Percentiles rank a stretch among this genome's conserved stretches.
phyloP scores from a whole-genome alignment of 1,140 invertebrate genomes.

The Diploscapter pachys region DNA sequence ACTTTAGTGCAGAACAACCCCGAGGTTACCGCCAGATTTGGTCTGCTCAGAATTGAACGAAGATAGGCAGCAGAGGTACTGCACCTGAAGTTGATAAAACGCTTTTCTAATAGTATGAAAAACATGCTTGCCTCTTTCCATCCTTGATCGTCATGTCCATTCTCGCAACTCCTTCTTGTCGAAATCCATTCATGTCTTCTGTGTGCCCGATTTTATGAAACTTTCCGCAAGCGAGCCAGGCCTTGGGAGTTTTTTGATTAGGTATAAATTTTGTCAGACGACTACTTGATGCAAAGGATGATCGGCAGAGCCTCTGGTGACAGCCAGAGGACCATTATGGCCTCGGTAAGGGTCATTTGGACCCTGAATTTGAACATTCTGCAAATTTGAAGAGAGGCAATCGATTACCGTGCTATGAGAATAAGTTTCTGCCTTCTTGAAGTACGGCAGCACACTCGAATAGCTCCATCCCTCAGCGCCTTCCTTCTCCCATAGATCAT shows the following conservation, averaged over 20 bases:
- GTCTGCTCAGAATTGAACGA: conserved; percentile 43
- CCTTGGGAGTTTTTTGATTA: not conserved
- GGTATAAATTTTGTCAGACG: too few species aligned
- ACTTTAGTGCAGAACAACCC: conserved; percentile 59
- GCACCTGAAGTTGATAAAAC: conserved; percentile 36
- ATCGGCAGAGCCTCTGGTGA: conserved; percentile 60
- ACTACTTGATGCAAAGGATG: conserved; percentile 60
- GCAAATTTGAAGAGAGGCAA: conserved; percentile 3
- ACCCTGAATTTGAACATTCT: conserved; percentile 41
- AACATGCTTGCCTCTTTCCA: conserved; percentile 52
- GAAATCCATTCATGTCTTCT: conserved; percentile 64
- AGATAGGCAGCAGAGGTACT: conserved; percentile 21
- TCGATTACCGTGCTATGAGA: not conserved
- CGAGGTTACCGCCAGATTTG: conserved; percentile 59
- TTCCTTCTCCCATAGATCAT: conserved; percentile 80
- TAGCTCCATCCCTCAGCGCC: conserved; percentile 90
- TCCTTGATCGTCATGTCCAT: conserved; percentile 62
- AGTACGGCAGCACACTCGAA: conserved; percentile 66
- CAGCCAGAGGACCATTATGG: conserved; percentile 61
- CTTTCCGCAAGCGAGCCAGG: conserved; percentile 48
- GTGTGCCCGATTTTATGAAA: conserved; percentile 63
- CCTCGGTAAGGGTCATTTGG: conserved; percentile 57
- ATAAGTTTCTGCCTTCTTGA: conserved; percentile 60
- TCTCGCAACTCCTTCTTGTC: conserved; percentile 62
- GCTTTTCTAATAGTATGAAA: too few species aligned